Conservation (phyloP, 2,797 vertebrate genomes). For the Antennarius maculatus region DNA sequence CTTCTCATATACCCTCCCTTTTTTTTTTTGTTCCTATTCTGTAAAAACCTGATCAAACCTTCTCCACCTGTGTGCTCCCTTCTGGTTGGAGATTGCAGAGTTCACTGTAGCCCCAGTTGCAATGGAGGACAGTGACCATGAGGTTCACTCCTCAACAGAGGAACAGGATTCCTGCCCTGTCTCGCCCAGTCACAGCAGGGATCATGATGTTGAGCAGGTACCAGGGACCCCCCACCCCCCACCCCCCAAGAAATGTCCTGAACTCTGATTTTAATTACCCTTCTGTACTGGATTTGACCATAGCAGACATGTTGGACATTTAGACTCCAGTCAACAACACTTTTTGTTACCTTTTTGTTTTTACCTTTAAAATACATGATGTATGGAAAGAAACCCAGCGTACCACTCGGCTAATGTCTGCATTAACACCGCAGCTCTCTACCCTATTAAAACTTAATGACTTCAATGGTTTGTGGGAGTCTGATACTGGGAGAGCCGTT, state of each 20-base stretch:
- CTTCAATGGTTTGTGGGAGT: conserved; percentile 24
- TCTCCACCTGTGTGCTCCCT: conserved; percentile 19
- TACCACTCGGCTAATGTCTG: conserved; percentile 1
- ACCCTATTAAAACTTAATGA: conserved; percentile 29
- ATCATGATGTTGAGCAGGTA: conserved; percentile 73
- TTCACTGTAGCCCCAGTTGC: conserved; percentile 70
- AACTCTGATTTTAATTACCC: background rate
- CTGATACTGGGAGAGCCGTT: conserved; percentile 3
- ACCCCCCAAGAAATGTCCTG: background rate
- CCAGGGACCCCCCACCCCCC: background rate
- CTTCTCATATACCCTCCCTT: background rate
- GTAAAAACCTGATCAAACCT: background rate
- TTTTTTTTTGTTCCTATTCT: background rate
- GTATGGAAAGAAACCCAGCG: background rate
- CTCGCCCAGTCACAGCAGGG: conserved; percentile 65
- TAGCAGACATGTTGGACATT: background rate
- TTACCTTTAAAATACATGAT: no score
- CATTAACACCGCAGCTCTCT: conserved; percentile 17
- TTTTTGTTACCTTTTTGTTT: no score
- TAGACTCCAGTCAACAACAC: background rate
- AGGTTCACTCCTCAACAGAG: conserved; percentile 73
- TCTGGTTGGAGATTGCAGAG: conserved; percentile 77
- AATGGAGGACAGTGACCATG: conserved; percentile 81
- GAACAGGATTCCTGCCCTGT: conserved; percentile 71
- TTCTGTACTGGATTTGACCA: background rate